These are phyloP conservation scores for Sepioteuthis lessoniana DNA, from an alignment of 2,888 invertebrate genomes.

Conservation along the genomic window DNA sequence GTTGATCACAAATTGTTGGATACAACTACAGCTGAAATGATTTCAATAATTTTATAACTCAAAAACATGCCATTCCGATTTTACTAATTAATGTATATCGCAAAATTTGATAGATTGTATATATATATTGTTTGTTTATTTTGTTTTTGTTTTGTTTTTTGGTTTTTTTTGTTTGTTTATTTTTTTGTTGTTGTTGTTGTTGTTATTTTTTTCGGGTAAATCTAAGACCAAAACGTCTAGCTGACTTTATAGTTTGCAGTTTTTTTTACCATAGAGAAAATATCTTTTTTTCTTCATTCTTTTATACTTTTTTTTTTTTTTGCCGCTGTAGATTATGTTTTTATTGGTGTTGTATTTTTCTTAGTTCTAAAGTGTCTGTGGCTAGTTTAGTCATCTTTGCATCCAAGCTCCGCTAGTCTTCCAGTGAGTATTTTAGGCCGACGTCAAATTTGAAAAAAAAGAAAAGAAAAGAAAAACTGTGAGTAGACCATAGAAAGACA, in stretches of 20 bases:
- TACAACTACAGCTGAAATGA: neutral
- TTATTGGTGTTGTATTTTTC: neutral
- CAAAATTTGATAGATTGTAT: too few relatives aligned
- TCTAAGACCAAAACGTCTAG: neutral
- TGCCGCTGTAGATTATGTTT: neutral
- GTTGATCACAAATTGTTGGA: neutral
- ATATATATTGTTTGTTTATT: too few relatives aligned
- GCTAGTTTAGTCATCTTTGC: neutral
- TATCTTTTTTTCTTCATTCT: neutral
- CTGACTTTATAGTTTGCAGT: neutral
- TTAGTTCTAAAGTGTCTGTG: neutral
- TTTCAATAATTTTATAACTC: neutral
- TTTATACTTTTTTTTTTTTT: neutral
- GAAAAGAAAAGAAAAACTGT: neutral
- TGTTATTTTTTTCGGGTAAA: neutral
- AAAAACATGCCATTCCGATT: neutral
- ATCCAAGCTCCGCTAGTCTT: neutral
- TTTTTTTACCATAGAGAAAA: neutral
- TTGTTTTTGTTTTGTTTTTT: too few relatives aligned
- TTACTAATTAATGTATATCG: too few relatives aligned
- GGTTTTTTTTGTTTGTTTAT: too few relatives aligned
- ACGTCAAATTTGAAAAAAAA: neutral
- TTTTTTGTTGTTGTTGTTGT: too few relatives aligned
- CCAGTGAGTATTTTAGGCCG: conserved; percentile 33
- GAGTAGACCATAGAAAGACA: neutral